Base-by-base conservation (phyloP, 2,113 vertebrate genomes). In the Colossoma macropomum region DNA sequence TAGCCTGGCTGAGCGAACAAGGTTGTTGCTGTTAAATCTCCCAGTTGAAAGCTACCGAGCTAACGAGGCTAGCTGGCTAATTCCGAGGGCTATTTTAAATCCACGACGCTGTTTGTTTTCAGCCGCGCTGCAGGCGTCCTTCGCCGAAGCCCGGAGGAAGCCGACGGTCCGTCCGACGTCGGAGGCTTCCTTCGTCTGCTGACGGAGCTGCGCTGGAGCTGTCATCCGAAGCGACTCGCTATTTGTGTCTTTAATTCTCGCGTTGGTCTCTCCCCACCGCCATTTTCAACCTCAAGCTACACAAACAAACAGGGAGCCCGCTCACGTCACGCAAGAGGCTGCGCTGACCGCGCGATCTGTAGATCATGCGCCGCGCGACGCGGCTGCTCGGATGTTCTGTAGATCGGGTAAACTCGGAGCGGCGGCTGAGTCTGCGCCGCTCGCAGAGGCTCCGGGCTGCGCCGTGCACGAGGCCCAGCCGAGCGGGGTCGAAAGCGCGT, bases 231-330 rank as follows among this genome's bases (percentile, higher is more conserved):
- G 54, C 74, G 45, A 87, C 76, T 89, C 34, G 81, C 78, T 84
- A 90, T 90, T 72, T 85, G 84, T 84, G 82, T 86, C 60, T 88
- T 87, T 84, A 93, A 86, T 93, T 91, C 85, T 92, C 88, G 88
- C 89, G 87, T 83, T 86, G 89, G 85, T 94, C 91, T 92, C 91
- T 87, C 90, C 90, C 90, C 94, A 93, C 92, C 94, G 94, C 94
- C 94, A 95, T 95, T 94, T 95, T 92, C 93, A 93, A 90, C 87
- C 90, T 92, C 90, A 91, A 84, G 62, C 86, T 87, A 94, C 93
- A 94, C 93, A 94, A 95, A 94, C 93, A 95, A 95, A 95, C 93
- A 95, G 92, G 88, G 86, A 79, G 81, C 70, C 80, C 79, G 82
- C 66, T 78, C 70, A 79, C 86, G 86, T 87, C 86, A 87, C 79